Evolutionary conservation across 2,113 vertebrate species (phyloP).

Genomic region (Corapipo altera): DNA sequence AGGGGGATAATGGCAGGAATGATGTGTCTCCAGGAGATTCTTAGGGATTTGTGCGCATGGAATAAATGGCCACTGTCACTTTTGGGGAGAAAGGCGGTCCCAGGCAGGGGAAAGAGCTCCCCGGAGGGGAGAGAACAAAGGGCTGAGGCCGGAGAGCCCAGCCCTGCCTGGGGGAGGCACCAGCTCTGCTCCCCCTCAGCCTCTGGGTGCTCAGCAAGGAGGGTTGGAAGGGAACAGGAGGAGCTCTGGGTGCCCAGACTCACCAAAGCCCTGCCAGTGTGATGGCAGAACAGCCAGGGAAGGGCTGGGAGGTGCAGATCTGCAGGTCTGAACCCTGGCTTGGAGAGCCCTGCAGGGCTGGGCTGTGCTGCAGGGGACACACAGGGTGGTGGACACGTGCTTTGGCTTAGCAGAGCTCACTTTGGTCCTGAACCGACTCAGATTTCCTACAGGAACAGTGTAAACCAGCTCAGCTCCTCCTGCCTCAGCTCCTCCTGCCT

Average conservation of each 20-base stretch:
- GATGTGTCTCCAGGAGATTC: conserved; percentile 39
- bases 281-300: neutral
- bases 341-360: neutral
- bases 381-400: fast-evolving
- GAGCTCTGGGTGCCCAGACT: neutral
- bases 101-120: neutral
- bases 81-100: conserved; percentile 20
- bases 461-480: neutral
- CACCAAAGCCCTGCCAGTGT: neutral
- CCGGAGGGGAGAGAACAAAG: neutral
- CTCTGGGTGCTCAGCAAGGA: neutral
- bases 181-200: neutral
- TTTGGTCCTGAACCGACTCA: neutral
- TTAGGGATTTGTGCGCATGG: neutral
- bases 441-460: neutral
- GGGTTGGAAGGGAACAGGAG: neutral
- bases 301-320: neutral
- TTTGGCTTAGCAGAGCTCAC: neutral
- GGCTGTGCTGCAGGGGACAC: neutral
- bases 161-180: neutral
- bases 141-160: neutral
- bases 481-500: neutral
- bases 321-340: neutral
- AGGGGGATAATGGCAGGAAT: conserved; percentile 29
- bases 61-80: conserved; percentile 52